These are phyloP conservation scores for Ciconia maguari DNA, from an alignment of 2,113 vertebrate genomes.

Conservation along the genomic window DNA sequence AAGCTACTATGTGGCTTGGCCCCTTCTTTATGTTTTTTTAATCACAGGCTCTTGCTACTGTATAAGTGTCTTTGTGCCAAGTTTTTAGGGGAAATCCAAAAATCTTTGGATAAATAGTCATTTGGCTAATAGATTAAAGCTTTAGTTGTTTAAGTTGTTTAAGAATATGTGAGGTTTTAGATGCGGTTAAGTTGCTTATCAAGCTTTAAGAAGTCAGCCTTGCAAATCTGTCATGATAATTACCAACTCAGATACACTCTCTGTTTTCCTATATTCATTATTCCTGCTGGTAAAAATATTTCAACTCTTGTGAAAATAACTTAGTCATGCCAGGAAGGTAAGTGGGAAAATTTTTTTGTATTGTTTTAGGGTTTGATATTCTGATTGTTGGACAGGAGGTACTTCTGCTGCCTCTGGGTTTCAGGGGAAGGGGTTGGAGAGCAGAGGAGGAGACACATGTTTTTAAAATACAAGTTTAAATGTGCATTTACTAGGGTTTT, in stretches of 20 bases:
- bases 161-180: not conserved
- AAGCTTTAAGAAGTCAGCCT: not conserved
- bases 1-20: not conserved
- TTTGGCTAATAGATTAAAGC: constrained; percentile 17
- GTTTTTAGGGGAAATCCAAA: not conserved
- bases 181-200: constrained; percentile 30
- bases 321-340: not conserved
- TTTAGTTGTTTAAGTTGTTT: not conserved
- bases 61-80: not conserved
- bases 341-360: not conserved
- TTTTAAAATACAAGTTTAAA: not conserved
- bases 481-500: not conserved
- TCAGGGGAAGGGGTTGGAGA: not conserved
- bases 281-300: not conserved
- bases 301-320: not conserved
- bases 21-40: not conserved
- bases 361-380: not conserved
- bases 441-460: not conserved
- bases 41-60: not conserved
- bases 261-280: not conserved
- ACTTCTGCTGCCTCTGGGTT: not conserved
- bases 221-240: constrained; percentile 22
- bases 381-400: not conserved
- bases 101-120: constrained; percentile 5
- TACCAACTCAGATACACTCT: not conserved